Evolutionary conservation across 1,140 invertebrate species (phyloP), one percentile per base, ranked within the genome.

Genomic region (Phymastichus coffea): DNA sequence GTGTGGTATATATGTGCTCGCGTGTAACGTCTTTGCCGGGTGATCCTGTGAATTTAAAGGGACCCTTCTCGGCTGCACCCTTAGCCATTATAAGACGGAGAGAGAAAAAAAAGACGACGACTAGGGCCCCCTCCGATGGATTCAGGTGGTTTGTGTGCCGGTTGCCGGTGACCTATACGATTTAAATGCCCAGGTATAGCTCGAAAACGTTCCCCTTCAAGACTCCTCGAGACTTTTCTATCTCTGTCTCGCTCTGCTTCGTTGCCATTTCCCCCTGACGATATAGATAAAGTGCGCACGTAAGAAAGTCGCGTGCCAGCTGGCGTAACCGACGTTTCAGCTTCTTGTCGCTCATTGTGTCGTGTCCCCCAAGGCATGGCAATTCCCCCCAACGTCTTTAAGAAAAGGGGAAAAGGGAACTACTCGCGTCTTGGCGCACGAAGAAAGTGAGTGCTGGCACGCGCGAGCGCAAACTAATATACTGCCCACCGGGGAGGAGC

Each of bases 231-330:
- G 61, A 70, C 71, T 70, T 66, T 65, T n/a, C n/a, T n/a, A n/a
- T n/a, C n/a, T n/a, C n/a, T n/a, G n/a, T n/a, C n/a, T n/a, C n/a
- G n/a, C n/a, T n/a, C n/a, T n/a, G n/a, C n/a, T n/a, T n/a, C n/a
- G n/a, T n/a, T n/a, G n/a, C n/a, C n/a, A n/a, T n/a, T n/a, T n/a
- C n/a, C n/a, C n/a, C n/a, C n/a, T n/a, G n/a, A n/a, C n/a, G n/a
- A n/a, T n/a, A n/a, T n/a, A n/a, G n/a, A n/a, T n/a, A n/a, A n/a
- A n/a, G n/a, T n/a, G n/a, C n/a, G n/a, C n/a, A n/a, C n/a, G n/a
- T n/a, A n/a, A n/a, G n/a, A n/a, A n/a, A n/a, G n/a, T 38, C 75
- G 76, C 78, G 78, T 79, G 78, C 76, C 78, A 80, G 77, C 78
- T 80, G 78, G 72, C 68, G 72, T 79, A 80, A 80, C 78, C 77